Conservation (phyloP, 2,113 vertebrate species). For the Pogonocichla stellata region DNA sequence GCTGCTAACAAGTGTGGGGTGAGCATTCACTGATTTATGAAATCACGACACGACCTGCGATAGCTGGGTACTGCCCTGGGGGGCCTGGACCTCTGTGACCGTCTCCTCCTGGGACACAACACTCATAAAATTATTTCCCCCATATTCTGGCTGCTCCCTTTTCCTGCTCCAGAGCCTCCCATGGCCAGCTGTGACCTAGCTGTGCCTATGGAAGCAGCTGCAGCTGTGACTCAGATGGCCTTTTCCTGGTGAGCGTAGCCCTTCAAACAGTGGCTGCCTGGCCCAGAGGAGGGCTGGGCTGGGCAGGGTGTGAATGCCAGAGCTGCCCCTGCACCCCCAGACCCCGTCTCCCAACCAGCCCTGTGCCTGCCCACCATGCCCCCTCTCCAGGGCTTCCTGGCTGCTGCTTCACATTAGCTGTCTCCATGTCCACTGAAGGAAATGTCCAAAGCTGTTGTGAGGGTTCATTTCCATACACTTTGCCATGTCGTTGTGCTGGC, state of each 20-base stretch:
- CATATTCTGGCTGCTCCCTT: background rate
- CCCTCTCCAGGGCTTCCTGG: background rate
- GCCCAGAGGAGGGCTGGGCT: background rate
- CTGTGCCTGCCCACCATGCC: rapidly evolving
- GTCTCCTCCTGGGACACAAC: background rate
- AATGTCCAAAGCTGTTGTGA: background rate
- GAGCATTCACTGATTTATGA: background rate
- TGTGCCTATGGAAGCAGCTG: background rate
- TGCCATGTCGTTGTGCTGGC: background rate
- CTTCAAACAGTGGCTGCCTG: background rate
- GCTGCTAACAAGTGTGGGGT: background rate
- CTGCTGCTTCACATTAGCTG: background rate
- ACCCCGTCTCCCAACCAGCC: rapidly evolving
- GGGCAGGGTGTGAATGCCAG: background rate
- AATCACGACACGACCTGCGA: background rate
- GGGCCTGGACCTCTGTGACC: background rate
- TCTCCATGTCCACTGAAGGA: background rate
- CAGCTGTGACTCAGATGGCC: background rate
- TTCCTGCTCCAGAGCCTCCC: background rate
- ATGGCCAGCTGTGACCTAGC: background rate
- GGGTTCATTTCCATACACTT: background rate
- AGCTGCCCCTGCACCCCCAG: background rate
- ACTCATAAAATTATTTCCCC: background rate
- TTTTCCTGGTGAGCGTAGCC: background rate
- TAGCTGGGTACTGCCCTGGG: background rate